Evolutionary conservation across 2,113 vertebrate genomes (phyloP), one percentile per base, ranked within the genome.

Genomic region (Poeciliopsis prolifica): DNA sequence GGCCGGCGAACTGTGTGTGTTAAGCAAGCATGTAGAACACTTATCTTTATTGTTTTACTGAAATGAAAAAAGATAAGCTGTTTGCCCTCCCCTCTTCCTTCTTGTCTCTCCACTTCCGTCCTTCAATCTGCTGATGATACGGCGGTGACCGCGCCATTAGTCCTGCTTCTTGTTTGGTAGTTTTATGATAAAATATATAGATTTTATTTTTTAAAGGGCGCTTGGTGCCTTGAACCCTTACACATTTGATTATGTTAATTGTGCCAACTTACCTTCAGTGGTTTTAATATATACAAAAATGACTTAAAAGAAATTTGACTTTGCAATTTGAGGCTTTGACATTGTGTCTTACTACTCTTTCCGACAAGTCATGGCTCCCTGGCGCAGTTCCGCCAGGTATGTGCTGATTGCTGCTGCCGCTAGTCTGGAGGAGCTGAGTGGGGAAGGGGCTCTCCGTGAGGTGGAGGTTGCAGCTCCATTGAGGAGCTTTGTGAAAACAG

Each of bases 21-120:
- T 87, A 82, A 89, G 82, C 85, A 86, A 89, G 82, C 87, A 88
- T 91, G 90, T 90, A 84, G 68, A 89, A 90, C 90, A 93, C 93
- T 93, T 92, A 91, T 87, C 85, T 90, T 90, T 91, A 92, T 91
- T 91, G 89, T 92, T 93, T 80, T 88, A 86, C 82, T 79, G 70
- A 87, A 92, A 90, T 77, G 79, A 81, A 62, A 88, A 90, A 83
- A 88, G 86, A 89, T 89, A 88, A 83, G 79, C 81, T 78, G 78
- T 83, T 82, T 87, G 44, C 75, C 75, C 69, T 37, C 35, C 76
- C 75, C 64, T 54, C 51, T n/a, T n/a, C 37, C 28, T 61, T 71
- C 73, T 58, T 28, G 8, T 48, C 51, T 68, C 44, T 40, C 70
- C 48, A 63, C 30, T 61, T 48, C 68, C 68, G 35, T 77, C 81